Conservation (phyloP, 1,140 invertebrate genomes). For the Oedothorax gibbosus region DNA sequence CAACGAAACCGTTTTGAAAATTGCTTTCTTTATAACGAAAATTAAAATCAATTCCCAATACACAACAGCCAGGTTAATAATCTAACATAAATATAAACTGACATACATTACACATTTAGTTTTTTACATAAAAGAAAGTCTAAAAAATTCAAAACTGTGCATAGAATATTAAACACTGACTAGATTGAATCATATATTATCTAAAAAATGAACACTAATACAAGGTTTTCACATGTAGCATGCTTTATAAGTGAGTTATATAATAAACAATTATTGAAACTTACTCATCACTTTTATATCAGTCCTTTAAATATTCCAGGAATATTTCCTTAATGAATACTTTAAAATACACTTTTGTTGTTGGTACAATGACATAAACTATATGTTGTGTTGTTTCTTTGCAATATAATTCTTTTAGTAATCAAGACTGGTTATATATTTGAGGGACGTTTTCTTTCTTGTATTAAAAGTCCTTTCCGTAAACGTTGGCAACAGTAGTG, state of each 20-base stretch:
- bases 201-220: not conserved
- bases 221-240: not conserved
- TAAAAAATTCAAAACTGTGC: constrained; percentile 32
- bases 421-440: no score
- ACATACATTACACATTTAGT: not conserved
- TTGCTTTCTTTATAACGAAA: constrained; percentile 42
- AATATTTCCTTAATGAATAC: no score
- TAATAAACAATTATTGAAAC: not conserved
- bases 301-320: no score
- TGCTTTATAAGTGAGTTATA: constrained; percentile 12
- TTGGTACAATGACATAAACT: no score
- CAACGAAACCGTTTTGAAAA: constrained; percentile 27
- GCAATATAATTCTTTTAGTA: no score
- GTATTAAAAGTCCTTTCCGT: constrained; percentile 12
- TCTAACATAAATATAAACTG: constrained; percentile 4
- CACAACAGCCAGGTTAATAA: not conserved
- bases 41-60: constrained; percentile 10
- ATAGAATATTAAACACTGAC: constrained; percentile 19
- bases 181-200: constrained; percentile 10
- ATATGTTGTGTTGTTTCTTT: no score
- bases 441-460: no score
- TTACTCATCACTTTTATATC: no score
- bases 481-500: constrained; percentile 27
- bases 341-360: no score
- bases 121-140: not conserved